Conservation (phyloP, 2,113 vertebrate genomes). For the Hirundichthys speculiger region DNA sequence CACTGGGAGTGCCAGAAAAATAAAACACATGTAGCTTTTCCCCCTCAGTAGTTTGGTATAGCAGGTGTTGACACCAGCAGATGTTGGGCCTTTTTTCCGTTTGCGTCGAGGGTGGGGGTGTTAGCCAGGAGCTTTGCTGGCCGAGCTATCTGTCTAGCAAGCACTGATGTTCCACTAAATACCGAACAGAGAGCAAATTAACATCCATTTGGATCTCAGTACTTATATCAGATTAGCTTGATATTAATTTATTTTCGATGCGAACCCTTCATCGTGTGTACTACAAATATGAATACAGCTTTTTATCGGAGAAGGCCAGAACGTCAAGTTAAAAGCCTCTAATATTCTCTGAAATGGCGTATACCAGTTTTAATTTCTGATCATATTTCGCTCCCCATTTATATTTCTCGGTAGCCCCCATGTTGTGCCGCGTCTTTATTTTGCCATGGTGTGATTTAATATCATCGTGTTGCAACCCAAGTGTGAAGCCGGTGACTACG, state of each 20-base stretch:
- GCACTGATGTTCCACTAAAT: not conserved
- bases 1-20: not conserved
- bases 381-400: not conserved
- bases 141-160: slow-evolving; percentile 5
- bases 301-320: slow-evolving; percentile 38
- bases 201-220: accelerated
- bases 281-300: not conserved
- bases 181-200: slow-evolving; percentile 5
- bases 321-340: slow-evolving; percentile 33
- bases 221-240: not conserved
- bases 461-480: not conserved
- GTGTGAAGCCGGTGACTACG: not conserved
- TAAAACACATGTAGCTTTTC: not conserved
- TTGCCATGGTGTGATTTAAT: not conserved
- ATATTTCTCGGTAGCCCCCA: not conserved
- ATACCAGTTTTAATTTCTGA: slow-evolving; percentile 24
- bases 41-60: not conserved
- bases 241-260: not conserved
- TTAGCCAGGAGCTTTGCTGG: slow-evolving; percentile 56
- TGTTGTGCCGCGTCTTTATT: not conserved
- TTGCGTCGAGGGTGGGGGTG: slow-evolving; percentile 72
- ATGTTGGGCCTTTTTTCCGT: slow-evolving; percentile 65
- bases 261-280: not conserved
- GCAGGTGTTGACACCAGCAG: slow-evolving; percentile 37
- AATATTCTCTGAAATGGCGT: slow-evolving; percentile 64